Percentiles rank a stretch among this genome's conserved stretches.
phyloP scores from a whole-genome alignment of 2,797 vertebrate species.

The Tragopan temminckii region DNA sequence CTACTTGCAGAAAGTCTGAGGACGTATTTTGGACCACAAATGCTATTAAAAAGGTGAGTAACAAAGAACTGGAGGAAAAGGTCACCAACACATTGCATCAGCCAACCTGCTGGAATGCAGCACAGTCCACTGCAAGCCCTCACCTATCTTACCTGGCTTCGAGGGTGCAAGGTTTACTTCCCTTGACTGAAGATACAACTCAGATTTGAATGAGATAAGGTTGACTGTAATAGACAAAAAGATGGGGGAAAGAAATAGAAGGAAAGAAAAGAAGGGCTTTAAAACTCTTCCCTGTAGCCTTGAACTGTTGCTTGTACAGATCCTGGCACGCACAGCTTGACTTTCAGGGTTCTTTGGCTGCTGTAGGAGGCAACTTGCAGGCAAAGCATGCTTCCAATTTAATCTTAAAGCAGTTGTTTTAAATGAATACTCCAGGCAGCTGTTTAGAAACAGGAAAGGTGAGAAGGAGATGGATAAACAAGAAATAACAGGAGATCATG shows the following conservation, averaged over 20 bases:
- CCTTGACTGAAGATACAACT: not conserved
- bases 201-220: not conserved
- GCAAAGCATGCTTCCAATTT: not conserved
- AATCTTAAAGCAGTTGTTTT: not conserved
- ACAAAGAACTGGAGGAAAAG: not conserved
- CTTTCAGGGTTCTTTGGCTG: not conserved
- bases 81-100: accelerated
- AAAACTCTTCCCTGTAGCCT: not conserved
- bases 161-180: accelerated
- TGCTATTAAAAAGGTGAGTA: not conserved
- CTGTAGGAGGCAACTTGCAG: not conserved
- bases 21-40: not conserved
- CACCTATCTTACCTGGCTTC: accelerated
- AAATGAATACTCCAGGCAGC: not conserved
- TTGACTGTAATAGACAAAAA: not conserved
- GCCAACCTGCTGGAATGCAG: not conserved
- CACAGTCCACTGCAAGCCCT: not conserved
- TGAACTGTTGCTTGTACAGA: not conserved
- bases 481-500: not conserved
- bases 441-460: not conserved
- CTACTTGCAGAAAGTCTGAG: not conserved
- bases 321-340: not conserved
- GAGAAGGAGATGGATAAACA: not conserved
- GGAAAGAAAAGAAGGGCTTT: not conserved
- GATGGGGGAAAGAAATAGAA: accelerated